Evolutionary conservation across 2,797 vertebrate species (phyloP).

Genomic region (Taenioides sp.): DNA sequence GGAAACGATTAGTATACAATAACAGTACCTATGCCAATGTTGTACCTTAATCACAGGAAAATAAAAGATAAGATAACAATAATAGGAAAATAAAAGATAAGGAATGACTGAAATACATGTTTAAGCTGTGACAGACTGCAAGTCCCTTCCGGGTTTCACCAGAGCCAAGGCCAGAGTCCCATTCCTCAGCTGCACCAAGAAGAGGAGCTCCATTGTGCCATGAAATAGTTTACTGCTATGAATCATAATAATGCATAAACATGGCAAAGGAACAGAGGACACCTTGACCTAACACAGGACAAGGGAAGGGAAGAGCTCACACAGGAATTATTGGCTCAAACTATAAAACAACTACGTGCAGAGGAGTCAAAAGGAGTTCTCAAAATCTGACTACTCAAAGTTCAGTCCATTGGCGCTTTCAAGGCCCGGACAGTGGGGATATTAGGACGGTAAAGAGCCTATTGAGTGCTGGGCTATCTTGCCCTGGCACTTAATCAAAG

Average conservation of each 20-base stretch:
- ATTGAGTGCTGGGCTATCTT: slow-evolving; percentile 88
- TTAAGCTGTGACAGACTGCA: slow-evolving; percentile 12
- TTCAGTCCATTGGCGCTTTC: slow-evolving; percentile 77
- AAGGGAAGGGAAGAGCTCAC: slow-evolving; percentile 56
- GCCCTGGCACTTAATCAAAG: slow-evolving; percentile 99
- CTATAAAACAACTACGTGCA: slow-evolving; percentile 75
- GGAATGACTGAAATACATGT: slow-evolving; percentile 10
- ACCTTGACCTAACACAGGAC: slow-evolving; percentile 74
- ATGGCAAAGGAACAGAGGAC: slow-evolving; percentile 63
- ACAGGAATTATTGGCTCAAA: slow-evolving; percentile 66
- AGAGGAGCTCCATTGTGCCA: slow-evolving; percentile 39
- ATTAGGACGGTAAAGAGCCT: slow-evolving; percentile 77
- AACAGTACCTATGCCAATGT: too few relatives aligned
- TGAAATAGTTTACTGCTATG: slow-evolving; percentile 43
- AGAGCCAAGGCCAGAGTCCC: slow-evolving; percentile 42
- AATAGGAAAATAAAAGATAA: neutral
- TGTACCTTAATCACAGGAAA: neutral
- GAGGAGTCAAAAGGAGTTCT: slow-evolving; percentile 78
- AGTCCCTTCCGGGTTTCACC: slow-evolving; percentile 36
- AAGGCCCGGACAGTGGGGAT: slow-evolving; percentile 86
- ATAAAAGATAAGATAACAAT: neutral
- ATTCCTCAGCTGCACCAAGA: slow-evolving; percentile 47
- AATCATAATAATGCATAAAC: slow-evolving; percentile 73
- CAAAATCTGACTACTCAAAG: slow-evolving; percentile 79
- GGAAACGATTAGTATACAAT: neutral